These are phyloP conservation scores for Clivina fossor DNA, from an alignment of 2,888 invertebrate species.

Conservation along the genomic window DNA sequence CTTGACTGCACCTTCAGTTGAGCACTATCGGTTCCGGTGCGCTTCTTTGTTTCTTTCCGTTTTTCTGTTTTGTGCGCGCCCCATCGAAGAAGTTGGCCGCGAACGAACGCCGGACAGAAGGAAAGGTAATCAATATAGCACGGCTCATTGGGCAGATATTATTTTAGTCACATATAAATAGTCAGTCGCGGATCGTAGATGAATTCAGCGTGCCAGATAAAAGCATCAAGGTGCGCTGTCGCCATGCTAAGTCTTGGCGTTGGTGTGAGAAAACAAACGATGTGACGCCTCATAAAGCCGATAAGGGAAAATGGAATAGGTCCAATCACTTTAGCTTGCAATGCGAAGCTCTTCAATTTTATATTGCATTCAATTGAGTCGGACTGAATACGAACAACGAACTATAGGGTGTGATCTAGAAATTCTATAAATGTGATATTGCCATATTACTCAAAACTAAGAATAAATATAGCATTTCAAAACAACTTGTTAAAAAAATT, in stretches of 20 bases:
- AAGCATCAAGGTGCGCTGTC: no score
- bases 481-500: no score
- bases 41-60: slow-evolving; percentile 16
- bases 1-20: neutral
- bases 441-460: no score
- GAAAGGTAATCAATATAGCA: slow-evolving; percentile 35
- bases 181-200: slow-evolving; percentile 6
- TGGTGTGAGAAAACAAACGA: slow-evolving; percentile 49
- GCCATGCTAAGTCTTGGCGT: slow-evolving; percentile 32
- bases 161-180: slow-evolving; percentile 42
- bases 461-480: no score
- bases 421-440: no score
- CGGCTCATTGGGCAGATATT: slow-evolving; percentile 43
- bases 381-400: slow-evolving; percentile 9
- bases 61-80: slow-evolving; percentile 27
- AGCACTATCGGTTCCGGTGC: neutral
- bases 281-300: slow-evolving; percentile 51
- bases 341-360: slow-evolving; percentile 36
- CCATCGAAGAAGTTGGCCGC: slow-evolving; percentile 33
- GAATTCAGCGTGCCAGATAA: slow-evolving; percentile 23
- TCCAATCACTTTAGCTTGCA: slow-evolving; percentile 45
- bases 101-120: slow-evolving; percentile 33
- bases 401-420: no score
- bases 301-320: slow-evolving; percentile 43
- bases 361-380: slow-evolving; percentile 26